Percentiles rank a stretch among this genome's conserved stretches.
These are phyloP conservation scores for Chelon auratus DNA, from an alignment of 2,797 vertebrate genomes.

Conservation along the genomic window DNA sequence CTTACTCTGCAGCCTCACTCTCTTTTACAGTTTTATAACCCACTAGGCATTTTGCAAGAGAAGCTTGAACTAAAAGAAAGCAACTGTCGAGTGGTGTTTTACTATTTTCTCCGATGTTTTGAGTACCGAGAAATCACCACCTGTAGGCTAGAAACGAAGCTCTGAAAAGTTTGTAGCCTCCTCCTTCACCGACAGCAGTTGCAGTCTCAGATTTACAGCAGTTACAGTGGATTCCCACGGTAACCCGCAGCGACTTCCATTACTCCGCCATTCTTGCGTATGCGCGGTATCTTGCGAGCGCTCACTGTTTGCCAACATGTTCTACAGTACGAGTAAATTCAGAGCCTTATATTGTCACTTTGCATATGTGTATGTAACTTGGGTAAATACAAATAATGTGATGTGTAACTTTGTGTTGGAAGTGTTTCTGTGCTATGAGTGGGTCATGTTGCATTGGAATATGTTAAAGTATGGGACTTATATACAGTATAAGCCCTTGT, in stretches of 20 bases:
- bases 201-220: conserved; percentile 13
- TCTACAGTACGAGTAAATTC: neutral
- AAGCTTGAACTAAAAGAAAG: conserved; percentile 11
- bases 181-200: conserved; percentile 8
- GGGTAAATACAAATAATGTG: conserved; percentile 16
- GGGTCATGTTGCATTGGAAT: too few relatives aligned
- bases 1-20: conserved; percentile 10
- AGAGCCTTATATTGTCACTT: neutral
- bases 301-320: neutral
- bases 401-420: neutral
- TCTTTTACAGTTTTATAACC: conserved; percentile 21
- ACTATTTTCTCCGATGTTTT: neutral
- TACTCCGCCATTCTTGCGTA: neutral
- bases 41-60: conserved; percentile 15
- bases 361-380: neutral
- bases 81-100: neutral
- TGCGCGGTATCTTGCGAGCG: neutral
- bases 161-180: conserved; percentile 10
- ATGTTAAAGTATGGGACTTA: too few relatives aligned
- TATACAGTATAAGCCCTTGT: too few relatives aligned
- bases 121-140: conserved; percentile 11
- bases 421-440: neutral
- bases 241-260: neutral
- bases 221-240: conserved; percentile 6
- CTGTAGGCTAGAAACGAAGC: conserved; percentile 16